Evolutionary conservation across 2,797 vertebrate genomes (phyloP), one percentile per base, ranked within the genome.

Genomic region (Streptopelia turtur): DNA sequence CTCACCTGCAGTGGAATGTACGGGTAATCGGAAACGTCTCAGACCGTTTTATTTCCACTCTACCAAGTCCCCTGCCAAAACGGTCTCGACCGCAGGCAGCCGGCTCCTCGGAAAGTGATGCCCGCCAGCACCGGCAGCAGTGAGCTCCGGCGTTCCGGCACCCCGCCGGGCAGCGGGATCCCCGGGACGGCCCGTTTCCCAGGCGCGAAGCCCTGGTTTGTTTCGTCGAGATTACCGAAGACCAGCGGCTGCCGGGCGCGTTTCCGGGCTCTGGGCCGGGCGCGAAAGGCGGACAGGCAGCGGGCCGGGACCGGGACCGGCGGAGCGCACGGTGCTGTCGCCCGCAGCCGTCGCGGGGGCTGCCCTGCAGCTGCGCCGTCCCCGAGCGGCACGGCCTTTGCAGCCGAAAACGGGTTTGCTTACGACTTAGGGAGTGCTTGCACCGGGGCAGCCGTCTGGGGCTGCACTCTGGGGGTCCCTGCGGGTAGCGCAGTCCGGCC

Each of bases 1-100:
- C 49, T 11, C 9, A 14, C 3, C 41, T 3, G 30, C 49, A 12
- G 28, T 4, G 25, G 30, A 14, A 33, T 3, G 16, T 5, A 3
- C 5, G 11, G 9, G 16, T 9, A 2, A 18, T 4, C 30, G 31
- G 39, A 13, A 33, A 13, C 39, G 28, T 4, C 83, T 24, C 39
- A 4, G 39, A 4, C 6, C 10, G 21, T 4, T 37, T 13, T 24
- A 5, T 11, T 37, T 13, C 39, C 35, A 5, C 37, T 10, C 55
- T 5, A 10, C 16, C n/a, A 14, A 35, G 15, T 21, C 27, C 47
- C 20, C 39, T 13, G 63, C 25, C 63, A 8, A 33, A 41, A 9
- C 66, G 21, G 33, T 1, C 11, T 11, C 25, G 33, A 33, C 37
- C 18, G 68, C 53, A 16, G 37, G 53, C 37, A 60, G 53, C 23